These are phyloP conservation scores for Pammene aurita DNA, from an alignment of 2,888 invertebrate species.

Conservation along the genomic window DNA sequence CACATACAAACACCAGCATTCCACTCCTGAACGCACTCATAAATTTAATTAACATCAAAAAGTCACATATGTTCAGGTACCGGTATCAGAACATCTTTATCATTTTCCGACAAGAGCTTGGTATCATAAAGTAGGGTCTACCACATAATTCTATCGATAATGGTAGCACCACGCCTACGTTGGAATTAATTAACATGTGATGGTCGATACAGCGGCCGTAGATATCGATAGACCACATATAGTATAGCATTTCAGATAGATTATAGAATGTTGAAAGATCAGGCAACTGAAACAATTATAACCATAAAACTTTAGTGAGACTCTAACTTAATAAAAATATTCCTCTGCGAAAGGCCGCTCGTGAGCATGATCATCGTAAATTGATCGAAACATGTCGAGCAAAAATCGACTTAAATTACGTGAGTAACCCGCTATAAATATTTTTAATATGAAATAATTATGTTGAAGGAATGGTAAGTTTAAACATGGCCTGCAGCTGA, in stretches of 20 bases:
- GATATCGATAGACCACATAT: conserved; percentile 61
- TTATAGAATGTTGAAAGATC: not conserved
- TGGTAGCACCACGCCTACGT: conserved; percentile 75
- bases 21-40: conserved; percentile 21
- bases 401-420: too few species aligned
- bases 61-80: conserved; percentile 37
- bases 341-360: too few species aligned
- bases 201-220: conserved; percentile 67
- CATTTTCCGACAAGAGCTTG: conserved; percentile 39
- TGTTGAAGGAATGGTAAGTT: too few species aligned
- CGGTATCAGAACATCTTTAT: conserved; percentile 38
- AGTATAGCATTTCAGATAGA: not conserved
- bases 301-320: too few species aligned
- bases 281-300: too few species aligned
- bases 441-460: too few species aligned
- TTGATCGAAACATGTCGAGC: too few species aligned
- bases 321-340: too few species aligned
- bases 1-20: conserved; percentile 24
- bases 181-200: conserved; percentile 79
- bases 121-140: conserved; percentile 74
- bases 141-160: conserved; percentile 79
- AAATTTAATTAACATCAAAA: conserved; percentile 39
- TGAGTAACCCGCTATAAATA: too few species aligned
- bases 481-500: too few species aligned
- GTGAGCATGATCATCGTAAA: too few species aligned